Conservation (phyloP, 37 sponge, comb jelly and placozoan species). For the Amphimedon queenslandica region DNA sequence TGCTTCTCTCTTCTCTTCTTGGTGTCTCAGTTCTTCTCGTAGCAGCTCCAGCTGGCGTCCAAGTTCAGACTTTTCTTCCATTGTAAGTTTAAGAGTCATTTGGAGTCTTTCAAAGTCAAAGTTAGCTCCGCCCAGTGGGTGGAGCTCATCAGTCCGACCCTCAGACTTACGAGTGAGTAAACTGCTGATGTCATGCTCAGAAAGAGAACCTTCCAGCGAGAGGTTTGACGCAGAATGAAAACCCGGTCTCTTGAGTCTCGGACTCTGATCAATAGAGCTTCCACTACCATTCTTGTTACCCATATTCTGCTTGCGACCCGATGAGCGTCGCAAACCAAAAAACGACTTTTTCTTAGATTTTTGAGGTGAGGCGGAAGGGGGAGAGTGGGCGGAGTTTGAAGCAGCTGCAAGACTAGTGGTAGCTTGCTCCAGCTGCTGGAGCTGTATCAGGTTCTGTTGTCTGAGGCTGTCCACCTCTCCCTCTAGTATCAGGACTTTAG, state of each 20-base stretch:
- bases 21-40: slow-evolving; percentile 7
- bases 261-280: background rate
- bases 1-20: slow-evolving; percentile 1
- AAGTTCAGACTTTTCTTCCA: slow-evolving; percentile 18
- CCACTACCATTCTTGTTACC: background rate
- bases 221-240: background rate
- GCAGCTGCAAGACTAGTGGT: background rate
- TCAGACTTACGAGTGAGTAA: background rate
- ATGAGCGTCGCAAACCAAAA: background rate
- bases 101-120: slow-evolving; percentile 24
- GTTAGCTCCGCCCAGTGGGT: background rate
- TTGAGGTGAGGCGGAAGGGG: background rate
- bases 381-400: no score
- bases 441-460: background rate
- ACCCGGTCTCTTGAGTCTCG: background rate
- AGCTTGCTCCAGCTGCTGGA: background rate
- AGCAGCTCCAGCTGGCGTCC: slow-evolving; percentile 6
- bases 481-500: slow-evolving; percentile 7
- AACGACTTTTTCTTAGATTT: background rate
- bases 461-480: slow-evolving; percentile 21
- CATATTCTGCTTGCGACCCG: background rate
- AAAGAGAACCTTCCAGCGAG: background rate
- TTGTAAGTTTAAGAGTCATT: slow-evolving; percentile 22
- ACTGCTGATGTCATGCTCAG: background rate
- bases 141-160: background rate